phyloP scores from a whole-genome alignment of 2,113 vertebrate genomes.

The Platanista minor region DNA sequence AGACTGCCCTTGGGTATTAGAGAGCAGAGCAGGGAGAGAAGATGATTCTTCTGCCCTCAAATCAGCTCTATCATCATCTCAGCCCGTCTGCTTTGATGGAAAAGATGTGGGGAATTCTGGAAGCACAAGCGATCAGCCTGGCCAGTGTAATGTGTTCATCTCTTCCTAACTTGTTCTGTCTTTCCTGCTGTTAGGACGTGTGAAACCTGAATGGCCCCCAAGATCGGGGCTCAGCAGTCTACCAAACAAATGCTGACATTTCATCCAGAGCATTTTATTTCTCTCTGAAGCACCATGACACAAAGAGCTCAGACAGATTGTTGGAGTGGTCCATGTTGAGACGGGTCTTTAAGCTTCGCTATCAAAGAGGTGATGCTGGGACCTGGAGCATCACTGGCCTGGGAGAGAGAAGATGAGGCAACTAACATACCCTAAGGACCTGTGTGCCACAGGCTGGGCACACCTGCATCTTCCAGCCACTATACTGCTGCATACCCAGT shows the following conservation, averaged over 20 bases:
- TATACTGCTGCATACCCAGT: rapidly evolving
- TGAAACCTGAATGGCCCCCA: neutral
- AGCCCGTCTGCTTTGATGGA: neutral
- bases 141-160: rapidly evolving
- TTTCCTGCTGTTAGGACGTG: neutral
- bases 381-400: neutral
- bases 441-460: rapidly evolving
- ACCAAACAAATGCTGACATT: conserved; percentile 25
- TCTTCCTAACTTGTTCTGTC: neutral
- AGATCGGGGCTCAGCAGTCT: neutral
- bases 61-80: neutral
- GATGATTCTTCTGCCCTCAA: neutral
- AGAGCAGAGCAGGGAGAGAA: neutral
- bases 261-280: neutral
- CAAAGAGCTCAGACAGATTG: neutral
- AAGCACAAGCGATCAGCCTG: neutral
- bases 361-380: neutral
- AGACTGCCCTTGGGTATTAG: neutral
- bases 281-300: neutral
- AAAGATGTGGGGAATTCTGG: neutral
- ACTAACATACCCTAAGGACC: rapidly evolving
- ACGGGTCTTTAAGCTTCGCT: neutral
- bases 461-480: rapidly evolving
- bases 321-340: rapidly evolving
- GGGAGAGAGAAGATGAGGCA: no score